phyloP scores from a whole-genome alignment of 1,140 invertebrate species.

The Microplitis demolitor region DNA sequence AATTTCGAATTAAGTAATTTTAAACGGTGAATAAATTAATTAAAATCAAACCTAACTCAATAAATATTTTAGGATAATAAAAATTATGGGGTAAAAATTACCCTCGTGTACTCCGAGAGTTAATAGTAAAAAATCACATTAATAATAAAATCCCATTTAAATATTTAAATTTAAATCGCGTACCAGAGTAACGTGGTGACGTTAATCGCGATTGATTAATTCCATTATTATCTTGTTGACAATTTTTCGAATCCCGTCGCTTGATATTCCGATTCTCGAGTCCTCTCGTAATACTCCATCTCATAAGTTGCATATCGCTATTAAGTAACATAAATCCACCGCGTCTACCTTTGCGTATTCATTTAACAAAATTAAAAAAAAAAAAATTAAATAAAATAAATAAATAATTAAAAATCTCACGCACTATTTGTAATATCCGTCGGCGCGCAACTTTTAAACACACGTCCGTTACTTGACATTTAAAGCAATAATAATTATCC shows the following conservation, averaged over 20 bases:
- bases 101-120: too few relatives aligned
- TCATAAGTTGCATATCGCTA: conserved; percentile 53
- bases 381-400: not conserved
- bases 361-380: too few relatives aligned
- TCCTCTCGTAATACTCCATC: conserved; percentile 56
- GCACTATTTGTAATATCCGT: conserved; percentile 19
- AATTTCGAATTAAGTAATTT: too few relatives aligned
- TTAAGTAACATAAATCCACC: not conserved
- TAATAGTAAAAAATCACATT: not conserved
- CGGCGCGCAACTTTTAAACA: not conserved
- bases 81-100: too few relatives aligned
- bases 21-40: too few relatives aligned
- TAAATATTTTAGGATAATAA: too few relatives aligned
- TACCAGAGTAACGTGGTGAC: conserved; percentile 44
- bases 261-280: conserved; percentile 44
- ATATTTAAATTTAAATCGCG: conserved; percentile 7
- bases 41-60: too few relatives aligned
- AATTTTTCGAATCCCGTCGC: conserved; percentile 37
- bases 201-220: conserved; percentile 24
- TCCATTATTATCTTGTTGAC: conserved; percentile 26
- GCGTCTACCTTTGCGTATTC: not conserved
- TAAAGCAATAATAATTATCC: too few relatives aligned
- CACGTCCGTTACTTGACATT: too few relatives aligned
- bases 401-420: too few relatives aligned
- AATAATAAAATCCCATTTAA: not conserved